Percentiles rank a stretch among this genome's conserved stretches.
These are phyloP conservation scores for Coendou prehensilis DNA, from an alignment of 2,797 vertebrate species.

Conservation along the genomic window DNA sequence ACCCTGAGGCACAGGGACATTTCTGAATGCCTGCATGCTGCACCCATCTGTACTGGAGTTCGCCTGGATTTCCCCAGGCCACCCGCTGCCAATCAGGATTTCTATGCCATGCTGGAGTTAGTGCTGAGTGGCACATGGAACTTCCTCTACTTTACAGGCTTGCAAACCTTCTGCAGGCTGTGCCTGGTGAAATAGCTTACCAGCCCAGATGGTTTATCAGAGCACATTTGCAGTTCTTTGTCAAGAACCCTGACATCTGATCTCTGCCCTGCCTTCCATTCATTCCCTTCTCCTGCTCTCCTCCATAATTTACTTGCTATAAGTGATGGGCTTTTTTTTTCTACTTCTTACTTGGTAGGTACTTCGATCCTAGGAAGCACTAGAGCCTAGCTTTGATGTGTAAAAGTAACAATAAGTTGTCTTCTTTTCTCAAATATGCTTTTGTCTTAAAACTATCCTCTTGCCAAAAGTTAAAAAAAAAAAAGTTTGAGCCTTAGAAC, in stretches of 20 bases:
- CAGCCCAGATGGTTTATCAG: background rate
- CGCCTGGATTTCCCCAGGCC: background rate
- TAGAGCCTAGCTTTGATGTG: background rate
- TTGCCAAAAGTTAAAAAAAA: background rate
- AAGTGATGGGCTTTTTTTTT: background rate
- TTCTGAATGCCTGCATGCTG: background rate
- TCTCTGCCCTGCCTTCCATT: background rate
- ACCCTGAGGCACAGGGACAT: background rate
- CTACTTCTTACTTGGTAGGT: background rate
- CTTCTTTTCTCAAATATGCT: background rate
- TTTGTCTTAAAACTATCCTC: conserved; percentile 20
- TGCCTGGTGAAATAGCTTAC: background rate
- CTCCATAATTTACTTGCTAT: background rate
- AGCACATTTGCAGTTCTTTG: background rate
- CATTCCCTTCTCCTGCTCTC: background rate
- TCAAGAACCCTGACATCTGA: background rate
- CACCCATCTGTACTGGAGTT: background rate
- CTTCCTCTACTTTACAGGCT: background rate
- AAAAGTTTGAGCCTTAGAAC: background rate
- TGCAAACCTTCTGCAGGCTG: background rate
- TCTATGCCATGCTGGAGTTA: background rate
- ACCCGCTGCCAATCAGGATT: background rate
- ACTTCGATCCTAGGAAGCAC: background rate
- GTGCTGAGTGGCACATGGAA: background rate
- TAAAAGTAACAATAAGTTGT: background rate